Evolutionary conservation across 2,797 vertebrate species (phyloP), one percentile per base, ranked within the genome.

Genomic region (Pipistrellus nathusii): DNA sequence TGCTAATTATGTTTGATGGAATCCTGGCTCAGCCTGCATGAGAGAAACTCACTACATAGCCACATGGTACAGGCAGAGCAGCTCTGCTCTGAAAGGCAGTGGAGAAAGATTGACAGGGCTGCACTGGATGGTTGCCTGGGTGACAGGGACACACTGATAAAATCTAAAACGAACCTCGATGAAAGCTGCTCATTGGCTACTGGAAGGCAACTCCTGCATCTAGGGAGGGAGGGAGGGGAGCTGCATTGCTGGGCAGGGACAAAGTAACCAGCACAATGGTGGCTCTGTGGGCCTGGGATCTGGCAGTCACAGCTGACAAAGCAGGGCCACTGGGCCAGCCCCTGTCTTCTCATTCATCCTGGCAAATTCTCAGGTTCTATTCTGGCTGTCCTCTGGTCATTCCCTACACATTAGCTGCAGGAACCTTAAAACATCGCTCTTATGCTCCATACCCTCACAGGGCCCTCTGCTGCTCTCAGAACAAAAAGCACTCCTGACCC

Each of bases 1-100:
- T 95, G 77, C 96, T 78, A 98, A 98, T 98, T 98, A 98, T 72
- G 97, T 97, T 98, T 98, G 98, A 99, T 98, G 98, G 98, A 98
- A 98, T 98, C 98, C 97, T 96, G 57, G 98, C 44, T 91, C n/a
- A 75, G 97, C 96, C 97, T 93, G 97, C 51, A 96, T 73, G 94
- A 96, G 97, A 97, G 90, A 78, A 80, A 98, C 98, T 98, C 98
- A 98, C 98, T 98, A 97, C 85, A 71, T 32, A 96, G 97, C 98
- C 98, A 98, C 99, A 98, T 98, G 98, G 98, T 97, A 98, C 97
- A 8, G 48, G 81, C 25, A 88, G 95, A 89, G 97, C 90, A 88
- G 96, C 93, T 94, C 87, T 88, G 96, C 97, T 97, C 97, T 94
- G 95, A 98, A 97, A 97, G 98, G 96, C 98, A 98, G 98, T 97